Base-by-base conservation (phyloP, 2,113 vertebrate species). In the Semicossyphus pulcher region DNA sequence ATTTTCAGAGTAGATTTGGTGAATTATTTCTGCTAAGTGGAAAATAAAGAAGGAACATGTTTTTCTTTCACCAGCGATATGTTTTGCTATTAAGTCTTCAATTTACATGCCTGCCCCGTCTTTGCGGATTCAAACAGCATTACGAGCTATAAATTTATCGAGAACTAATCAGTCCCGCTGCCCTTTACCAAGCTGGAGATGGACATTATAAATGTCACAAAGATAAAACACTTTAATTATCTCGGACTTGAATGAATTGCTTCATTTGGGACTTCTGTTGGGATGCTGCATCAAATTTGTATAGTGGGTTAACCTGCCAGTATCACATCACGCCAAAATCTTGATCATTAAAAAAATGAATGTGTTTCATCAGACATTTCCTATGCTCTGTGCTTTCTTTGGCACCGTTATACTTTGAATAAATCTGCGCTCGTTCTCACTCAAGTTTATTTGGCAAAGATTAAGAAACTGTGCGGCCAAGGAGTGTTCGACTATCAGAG, bases 141-240 rank as follows among this genome's bases (percentile, higher is more conserved):
- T 59, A 37, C 16, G 47, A 39, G 34, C 36, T 8, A 64, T 77
- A 77, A 25, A 75, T 84, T 68, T 56, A 80, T 72, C 47, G 52
- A 18, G n/a, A 78, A 59, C 63, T 76, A 59, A 80, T 83, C 76
- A 80, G 57, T 85, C 59, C 57, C 39, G 41, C 23, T 85, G 77
- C 58, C 77, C 77, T 89, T 85, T 87, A 65, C 62, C 39, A 52
- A 74, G 67, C 67, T 25, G 63, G 62, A 64, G 60, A 81, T 73
- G 63, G 74, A 68, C 71, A 85, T 84, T 81, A 82, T 53, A 81
- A 79, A 83, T 87, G 71, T 83, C 82, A 86, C 53, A 56, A 73
- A 85, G 81, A 86, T 76, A 73, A 77, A 85, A 78, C 60, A 71
- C 59, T 81, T 83, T 63, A 72, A 81, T 85, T 85, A 86, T 75